phyloP scores from a whole-genome alignment of 2,888 invertebrate genomes.

The Unio delphinus region DNA sequence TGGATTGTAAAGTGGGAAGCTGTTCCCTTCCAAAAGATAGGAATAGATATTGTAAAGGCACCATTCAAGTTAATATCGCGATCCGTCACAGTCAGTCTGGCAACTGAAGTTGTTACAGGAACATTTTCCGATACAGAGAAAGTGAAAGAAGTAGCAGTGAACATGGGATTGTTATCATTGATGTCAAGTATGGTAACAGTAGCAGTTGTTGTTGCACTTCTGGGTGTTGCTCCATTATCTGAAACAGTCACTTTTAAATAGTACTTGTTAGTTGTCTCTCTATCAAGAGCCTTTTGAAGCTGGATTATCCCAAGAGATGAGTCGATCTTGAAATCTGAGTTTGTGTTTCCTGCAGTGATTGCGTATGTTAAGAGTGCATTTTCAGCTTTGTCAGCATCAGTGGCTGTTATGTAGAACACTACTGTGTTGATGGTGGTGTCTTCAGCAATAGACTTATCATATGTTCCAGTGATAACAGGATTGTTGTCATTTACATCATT shows the following conservation, averaged over 20 bases:
- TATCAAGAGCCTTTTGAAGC: constrained; percentile 46
- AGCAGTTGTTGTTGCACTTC: constrained; percentile 34
- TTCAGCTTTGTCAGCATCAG: constrained; percentile 50
- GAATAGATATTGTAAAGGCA: constrained; percentile 33
- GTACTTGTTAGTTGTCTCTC: constrained; percentile 53
- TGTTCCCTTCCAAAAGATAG: constrained; percentile 32
- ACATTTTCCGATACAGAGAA: constrained; percentile 54
- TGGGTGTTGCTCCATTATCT: constrained; percentile 37
- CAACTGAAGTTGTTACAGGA: constrained; percentile 32
- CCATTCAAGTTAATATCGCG: constrained; percentile 50
- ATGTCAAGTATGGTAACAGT: constrained; percentile 50
- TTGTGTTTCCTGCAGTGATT: constrained; percentile 52
- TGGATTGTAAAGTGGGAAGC: constrained; percentile 39
- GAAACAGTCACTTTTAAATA: constrained; percentile 36
- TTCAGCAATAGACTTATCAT: constrained; percentile 44
- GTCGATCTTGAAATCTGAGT: constrained; percentile 52
- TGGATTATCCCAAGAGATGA: constrained; percentile 42
- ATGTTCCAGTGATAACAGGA: constrained; percentile 47
- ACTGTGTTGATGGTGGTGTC: constrained; percentile 40
- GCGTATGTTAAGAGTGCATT: constrained; percentile 46
- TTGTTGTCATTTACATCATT: constrained; percentile 59
- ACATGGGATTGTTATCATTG: constrained; percentile 57
- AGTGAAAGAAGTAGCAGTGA: constrained; percentile 37
- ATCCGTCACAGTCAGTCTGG: constrained; percentile 48
- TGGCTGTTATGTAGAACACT: constrained; percentile 44